phyloP scores from a whole-genome alignment of 2,113 vertebrate species.

The Triplophysa dalaica region DNA sequence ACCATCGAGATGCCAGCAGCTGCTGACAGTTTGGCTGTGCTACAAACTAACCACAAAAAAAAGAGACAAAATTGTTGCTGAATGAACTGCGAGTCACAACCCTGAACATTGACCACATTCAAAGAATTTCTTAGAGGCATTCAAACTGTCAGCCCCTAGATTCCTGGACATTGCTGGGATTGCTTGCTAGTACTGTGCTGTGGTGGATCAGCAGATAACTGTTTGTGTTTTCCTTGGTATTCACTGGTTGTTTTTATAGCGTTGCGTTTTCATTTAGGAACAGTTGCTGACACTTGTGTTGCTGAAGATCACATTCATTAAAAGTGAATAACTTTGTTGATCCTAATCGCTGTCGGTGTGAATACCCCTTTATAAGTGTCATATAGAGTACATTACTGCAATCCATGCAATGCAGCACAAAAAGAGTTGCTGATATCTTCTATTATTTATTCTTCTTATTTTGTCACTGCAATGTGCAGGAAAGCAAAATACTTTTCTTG shows the following conservation, averaged over 20 bases:
- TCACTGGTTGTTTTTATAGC: too few species aligned
- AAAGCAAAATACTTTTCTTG: background rate
- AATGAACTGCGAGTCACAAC: background rate
- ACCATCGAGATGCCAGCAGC: conserved; percentile 95
- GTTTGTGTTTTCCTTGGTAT: too few species aligned
- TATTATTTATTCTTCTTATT: background rate
- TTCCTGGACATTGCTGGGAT: too few species aligned
- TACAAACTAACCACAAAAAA: conserved; percentile 81
- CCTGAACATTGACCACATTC: background rate
- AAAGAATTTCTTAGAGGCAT: background rate
- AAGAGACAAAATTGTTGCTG: background rate
- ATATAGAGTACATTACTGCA: too few species aligned
- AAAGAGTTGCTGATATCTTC: background rate
- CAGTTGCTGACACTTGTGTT: too few species aligned
- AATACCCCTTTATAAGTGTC: too few species aligned
- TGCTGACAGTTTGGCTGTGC: conserved; percentile 99
- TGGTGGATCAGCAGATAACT: too few species aligned
- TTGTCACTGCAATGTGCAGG: background rate
- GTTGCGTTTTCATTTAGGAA: too few species aligned
- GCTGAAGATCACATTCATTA: too few species aligned
- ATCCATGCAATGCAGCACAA: background rate
- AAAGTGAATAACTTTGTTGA: too few species aligned
- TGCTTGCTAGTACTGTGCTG: too few species aligned
- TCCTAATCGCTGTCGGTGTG: too few species aligned
- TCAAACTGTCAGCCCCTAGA: background rate